phyloP scores from a whole-genome alignment of 1,140 invertebrate genomes.

The Coptotermes formosanus region DNA sequence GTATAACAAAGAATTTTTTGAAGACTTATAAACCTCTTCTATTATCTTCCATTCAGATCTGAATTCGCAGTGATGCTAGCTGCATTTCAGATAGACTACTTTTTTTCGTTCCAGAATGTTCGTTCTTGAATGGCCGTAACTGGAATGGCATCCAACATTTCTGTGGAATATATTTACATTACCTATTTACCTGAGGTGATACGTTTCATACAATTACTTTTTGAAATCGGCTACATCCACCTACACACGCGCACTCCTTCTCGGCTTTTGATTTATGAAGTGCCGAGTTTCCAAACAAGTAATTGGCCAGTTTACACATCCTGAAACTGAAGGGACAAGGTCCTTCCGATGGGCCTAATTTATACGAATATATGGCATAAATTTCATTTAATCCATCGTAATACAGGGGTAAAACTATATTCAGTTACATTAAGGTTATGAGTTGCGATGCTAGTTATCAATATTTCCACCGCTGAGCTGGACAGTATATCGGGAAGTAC shows the following conservation, averaged over 20 bases:
- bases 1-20: constrained; percentile 12
- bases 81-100: constrained; percentile 12
- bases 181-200: background rate
- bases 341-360: no score
- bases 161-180: background rate
- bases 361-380: no score
- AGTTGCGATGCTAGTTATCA: no score
- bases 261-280: background rate
- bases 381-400: no score
- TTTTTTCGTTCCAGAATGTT: background rate
- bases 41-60: constrained; percentile 1
- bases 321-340: no score
- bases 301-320: background rate
- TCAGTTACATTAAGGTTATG: no score
- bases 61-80: constrained; percentile 1
- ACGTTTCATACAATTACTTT: background rate
- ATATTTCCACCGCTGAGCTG: no score
- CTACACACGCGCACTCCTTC: background rate
- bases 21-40: background rate
- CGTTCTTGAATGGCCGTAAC: background rate
- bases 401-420: no score
- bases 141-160: background rate
- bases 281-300: background rate
- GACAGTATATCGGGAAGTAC: no score
- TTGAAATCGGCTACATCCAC: background rate